A percentile compares a stretch with the other conserved stretches of the same genome.
phyloP scores from a whole-genome alignment of 2,888 invertebrate genomes.

The Drosophila macrospina region DNA sequence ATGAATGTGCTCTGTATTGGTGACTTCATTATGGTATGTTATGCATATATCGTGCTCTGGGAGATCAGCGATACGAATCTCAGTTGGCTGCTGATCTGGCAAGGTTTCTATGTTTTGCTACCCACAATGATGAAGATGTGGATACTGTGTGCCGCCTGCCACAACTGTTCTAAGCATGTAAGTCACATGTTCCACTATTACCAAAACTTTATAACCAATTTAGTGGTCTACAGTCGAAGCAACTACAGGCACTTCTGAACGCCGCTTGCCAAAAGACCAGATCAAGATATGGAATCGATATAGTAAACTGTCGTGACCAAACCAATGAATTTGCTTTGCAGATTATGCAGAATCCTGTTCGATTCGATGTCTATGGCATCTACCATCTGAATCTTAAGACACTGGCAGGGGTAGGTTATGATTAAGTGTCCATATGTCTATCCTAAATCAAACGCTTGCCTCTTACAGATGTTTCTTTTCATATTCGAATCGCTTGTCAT shows the following conservation, averaged over 20 bases:
- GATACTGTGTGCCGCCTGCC: slow-evolving; percentile 55
- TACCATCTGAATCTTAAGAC: slow-evolving; percentile 69
- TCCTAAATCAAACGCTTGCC: background rate
- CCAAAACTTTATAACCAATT: background rate
- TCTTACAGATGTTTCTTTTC: slow-evolving; percentile 65
- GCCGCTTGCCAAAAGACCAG: slow-evolving; percentile 6
- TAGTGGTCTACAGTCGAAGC: slow-evolving; percentile 41
- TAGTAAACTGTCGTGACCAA: slow-evolving; percentile 9
- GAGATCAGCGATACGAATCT: slow-evolving; percentile 1
- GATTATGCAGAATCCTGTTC: slow-evolving; percentile 66
- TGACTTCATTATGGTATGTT: slow-evolving; percentile 61
- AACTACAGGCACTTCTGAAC: slow-evolving; percentile 43
- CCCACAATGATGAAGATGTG: slow-evolving; percentile 59
- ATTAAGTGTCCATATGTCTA: background rate
- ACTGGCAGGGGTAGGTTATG: slow-evolving; percentile 46
- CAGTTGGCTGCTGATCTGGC: slow-evolving; percentile 25
- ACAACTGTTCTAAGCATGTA: slow-evolving; percentile 57
- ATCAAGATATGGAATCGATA: background rate
- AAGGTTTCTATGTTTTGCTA: slow-evolving; percentile 34
- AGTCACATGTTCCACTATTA: slow-evolving; percentile 4
- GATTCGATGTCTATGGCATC: slow-evolving; percentile 64
- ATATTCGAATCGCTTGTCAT: slow-evolving; percentile 65
- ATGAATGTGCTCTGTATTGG: slow-evolving; percentile 68
- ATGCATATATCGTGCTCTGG: slow-evolving; percentile 47
- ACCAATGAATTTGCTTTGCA: slow-evolving; percentile 69